Percentiles rank a stretch among this genome's conserved stretches.
These are phyloP conservation scores for Ctenopoma kingsleyae DNA, from an alignment of 2,797 vertebrate species.

Conservation along the genomic window DNA sequence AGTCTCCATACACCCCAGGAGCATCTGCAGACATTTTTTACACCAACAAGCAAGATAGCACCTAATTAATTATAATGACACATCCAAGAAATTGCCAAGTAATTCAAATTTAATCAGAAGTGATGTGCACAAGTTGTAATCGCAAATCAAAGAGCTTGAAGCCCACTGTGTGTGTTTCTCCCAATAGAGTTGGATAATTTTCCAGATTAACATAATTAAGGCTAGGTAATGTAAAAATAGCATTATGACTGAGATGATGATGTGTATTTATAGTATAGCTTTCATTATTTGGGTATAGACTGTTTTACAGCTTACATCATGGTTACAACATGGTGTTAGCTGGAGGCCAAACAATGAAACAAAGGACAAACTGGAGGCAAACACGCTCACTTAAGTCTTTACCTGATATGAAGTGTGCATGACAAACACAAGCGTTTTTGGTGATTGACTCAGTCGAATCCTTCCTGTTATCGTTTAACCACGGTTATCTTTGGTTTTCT, in stretches of 20 bases:
- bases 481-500: no score
- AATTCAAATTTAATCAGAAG: constrained; percentile 44
- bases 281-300: neutral
- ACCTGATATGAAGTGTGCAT: no score
- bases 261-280: neutral
- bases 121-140: constrained; percentile 48
- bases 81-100: constrained; percentile 31
- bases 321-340: no score
- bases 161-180: constrained; percentile 2
- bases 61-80: constrained; percentile 68
- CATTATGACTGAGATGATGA: neutral
- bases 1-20: constrained; percentile 25
- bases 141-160: constrained; percentile 35
- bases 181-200: constrained; percentile 20
- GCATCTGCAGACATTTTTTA: constrained; percentile 37
- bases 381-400: no score
- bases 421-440: no score
- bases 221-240: constrained; percentile 24
- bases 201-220: constrained; percentile 37
- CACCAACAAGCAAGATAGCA: constrained; percentile 34
- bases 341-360: no score
- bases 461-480: no score
- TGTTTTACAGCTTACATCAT: no score
- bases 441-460: no score
- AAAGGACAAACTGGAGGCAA: no score